Evolutionary conservation across 2,113 vertebrate species (phyloP), one percentile per base, ranked within the genome.

Genomic region (Mixornis gularis): DNA sequence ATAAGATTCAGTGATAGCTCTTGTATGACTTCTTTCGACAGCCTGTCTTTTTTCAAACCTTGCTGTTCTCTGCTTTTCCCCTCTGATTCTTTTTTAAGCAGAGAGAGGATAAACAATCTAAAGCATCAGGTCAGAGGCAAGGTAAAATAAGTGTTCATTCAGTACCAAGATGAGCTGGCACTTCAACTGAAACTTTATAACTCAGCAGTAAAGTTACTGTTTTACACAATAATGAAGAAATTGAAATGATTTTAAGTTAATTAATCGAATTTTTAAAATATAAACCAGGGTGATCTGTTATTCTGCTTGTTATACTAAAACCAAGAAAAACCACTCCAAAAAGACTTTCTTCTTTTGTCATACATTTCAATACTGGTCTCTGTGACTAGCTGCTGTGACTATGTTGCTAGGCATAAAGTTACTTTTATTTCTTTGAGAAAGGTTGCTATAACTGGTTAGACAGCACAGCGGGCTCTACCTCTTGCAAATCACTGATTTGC

Each of bases 1-100:
- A 38, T 77, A 82, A 73, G 59, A 70, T 91, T 87, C 87, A 77
- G 79, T 91, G 87, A 91, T 79, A 89, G 55, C 60, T 92, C 68
- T 91, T 59, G 26, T 25, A 27, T 46, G 46, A 62, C 41, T 87
- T 79, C 51, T 91, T 92, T 77, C n/a, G 60, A 53, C 87, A 89
- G 3, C 70, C 24, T 95, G 73, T 56, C 17, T 18, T 72, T 69
- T 89, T 92, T 78, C n/a, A 77, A 72, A 34, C 66, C 51, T 89
- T 82, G 17, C 63, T 82, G 51, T 66, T 87, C 62, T 73, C 46
- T 89, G 18, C 32, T 85, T 87, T 91, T 26, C 29, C 63, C 38
- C 51, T 89, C 38, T 62, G 70, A 52, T 43, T 71, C 21, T 56
- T 89, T 68, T 88, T 73, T 73, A 79, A 72, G 59, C 20, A 3